Base-by-base conservation (phyloP, 2,797 vertebrate species). In the Tangara arthus region DNA sequence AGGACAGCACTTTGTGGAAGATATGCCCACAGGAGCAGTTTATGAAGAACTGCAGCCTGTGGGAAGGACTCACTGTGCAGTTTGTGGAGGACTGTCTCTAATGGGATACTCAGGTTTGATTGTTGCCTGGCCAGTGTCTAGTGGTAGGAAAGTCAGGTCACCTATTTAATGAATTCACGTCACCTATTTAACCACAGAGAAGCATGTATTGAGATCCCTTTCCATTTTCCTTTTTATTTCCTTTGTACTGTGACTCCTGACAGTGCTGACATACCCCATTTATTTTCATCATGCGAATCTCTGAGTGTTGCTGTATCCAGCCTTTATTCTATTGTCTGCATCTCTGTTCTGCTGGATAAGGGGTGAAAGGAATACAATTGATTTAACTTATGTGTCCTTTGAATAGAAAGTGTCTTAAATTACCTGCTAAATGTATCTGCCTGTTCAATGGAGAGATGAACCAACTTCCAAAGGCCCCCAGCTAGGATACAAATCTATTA, bases 21-120 rank as follows among this genome's bases (percentile, higher is more conserved):
- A 39, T 49, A 52, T 0, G 0, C 11, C 34, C 2, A 15, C 20
- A 75, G 32, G 34, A 57, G 20, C 16, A 53, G 55, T 11, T 44
- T 4, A 14, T 32, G 24, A 65, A 37, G 18, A 64, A 15, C 19
- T 35, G 11, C 52, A 59, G 18, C 39, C 44, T 41, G 15, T 53
- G 34, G 39, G 46, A 59, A 53, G 15, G 46, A 47, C 13, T 28
- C 30, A 15, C 18, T 46, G 15, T 17, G 49, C 15, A 39, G 11
- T 35, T 73, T 11, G 11, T 46, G 34, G 11, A 86, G 7, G 15
- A 41, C 30, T 28, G 30, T 41, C 23, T 55, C 23, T 35, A 5
- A 1, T 13, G 7, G 28, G 47, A 55, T 22, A 24, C 28, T 69
- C 15, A 3, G 8, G 7, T 76, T 85, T 65, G 32, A 10, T 34